These are phyloP conservation scores for Orycteropus afer DNA, from an alignment of 2,113 vertebrate species.

Conservation along the genomic window DNA sequence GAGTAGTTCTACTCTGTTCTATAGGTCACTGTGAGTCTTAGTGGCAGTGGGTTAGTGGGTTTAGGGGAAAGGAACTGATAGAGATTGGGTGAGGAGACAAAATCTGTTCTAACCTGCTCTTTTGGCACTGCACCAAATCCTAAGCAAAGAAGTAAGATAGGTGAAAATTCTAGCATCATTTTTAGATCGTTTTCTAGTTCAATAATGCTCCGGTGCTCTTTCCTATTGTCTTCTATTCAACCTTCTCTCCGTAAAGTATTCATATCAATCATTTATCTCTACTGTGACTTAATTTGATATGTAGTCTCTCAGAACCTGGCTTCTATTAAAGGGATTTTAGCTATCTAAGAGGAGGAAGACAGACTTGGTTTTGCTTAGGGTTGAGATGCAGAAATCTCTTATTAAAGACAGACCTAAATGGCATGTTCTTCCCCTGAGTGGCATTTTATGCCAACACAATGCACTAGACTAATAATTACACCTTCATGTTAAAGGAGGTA, in stretches of 20 bases:
- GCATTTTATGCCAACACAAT: background rate
- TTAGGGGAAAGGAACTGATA: background rate
- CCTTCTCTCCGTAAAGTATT: background rate
- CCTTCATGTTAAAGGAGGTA: background rate
- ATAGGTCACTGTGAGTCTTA: too few species aligned
- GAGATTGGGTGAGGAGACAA: background rate
- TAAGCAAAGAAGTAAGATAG: background rate
- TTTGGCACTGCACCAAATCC: background rate
- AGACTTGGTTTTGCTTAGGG: background rate
- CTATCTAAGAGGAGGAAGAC: background rate
- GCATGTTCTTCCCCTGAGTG: background rate
- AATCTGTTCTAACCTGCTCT: background rate
- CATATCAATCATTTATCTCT: background rate
- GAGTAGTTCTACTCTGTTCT: too few species aligned
- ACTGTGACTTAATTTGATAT: background rate
- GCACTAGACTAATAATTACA: background rate
- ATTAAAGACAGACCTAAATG: background rate
- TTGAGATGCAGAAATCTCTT: background rate
- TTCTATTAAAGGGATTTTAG: background rate
- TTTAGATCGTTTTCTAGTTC: background rate
- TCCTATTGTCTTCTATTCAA: background rate
- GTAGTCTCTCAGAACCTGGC: background rate
- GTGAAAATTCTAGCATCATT: background rate
- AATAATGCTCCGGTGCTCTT: background rate
- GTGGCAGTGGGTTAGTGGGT: too few species aligned